Evolutionary conservation across 2,888 invertebrate species (phyloP).

Genomic region (Orthonevra nobilis): DNA sequence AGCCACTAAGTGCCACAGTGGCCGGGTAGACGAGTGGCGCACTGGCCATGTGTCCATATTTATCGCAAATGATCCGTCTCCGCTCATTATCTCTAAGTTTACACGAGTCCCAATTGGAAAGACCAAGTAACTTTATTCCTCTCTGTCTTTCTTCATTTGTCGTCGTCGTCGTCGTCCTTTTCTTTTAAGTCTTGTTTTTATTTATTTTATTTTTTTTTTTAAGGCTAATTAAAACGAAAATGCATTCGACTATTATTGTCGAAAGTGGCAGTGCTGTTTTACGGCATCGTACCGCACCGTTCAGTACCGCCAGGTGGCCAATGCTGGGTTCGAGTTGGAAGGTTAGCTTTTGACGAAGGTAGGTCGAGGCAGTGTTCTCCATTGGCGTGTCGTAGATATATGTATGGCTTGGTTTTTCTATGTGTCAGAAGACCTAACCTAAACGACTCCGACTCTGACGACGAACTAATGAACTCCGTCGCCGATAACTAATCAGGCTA

Average conservation of each 20-base stretch:
- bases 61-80: slow-evolving; percentile 63
- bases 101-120: slow-evolving; percentile 63
- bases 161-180: neutral
- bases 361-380: slow-evolving; percentile 33
- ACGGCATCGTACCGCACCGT: slow-evolving; percentile 2
- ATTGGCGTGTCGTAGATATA: slow-evolving; percentile 64
- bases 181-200: too few species aligned
- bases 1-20: too few species aligned
- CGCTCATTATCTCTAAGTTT: slow-evolving; percentile 66
- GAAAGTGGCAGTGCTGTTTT: slow-evolving; percentile 36
- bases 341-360: too few species aligned
- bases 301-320: too few species aligned
- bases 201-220: slow-evolving; percentile 61
- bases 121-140: slow-evolving; percentile 23
- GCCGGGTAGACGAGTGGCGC: too few species aligned
- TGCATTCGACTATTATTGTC: slow-evolving; percentile 58
- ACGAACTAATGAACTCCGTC: slow-evolving; percentile 68
- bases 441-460: slow-evolving; percentile 38
- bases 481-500: slow-evolving; percentile 69
- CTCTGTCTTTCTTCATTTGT: neutral
- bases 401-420: slow-evolving; percentile 40
- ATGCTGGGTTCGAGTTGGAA: too few species aligned
- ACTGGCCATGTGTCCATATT: slow-evolving; percentile 55
- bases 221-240: slow-evolving; percentile 70
- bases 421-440: slow-evolving; percentile 36